Evolutionary conservation across 2,888 invertebrate species (phyloP).

Genomic region (Scaeva pyrastri): DNA sequence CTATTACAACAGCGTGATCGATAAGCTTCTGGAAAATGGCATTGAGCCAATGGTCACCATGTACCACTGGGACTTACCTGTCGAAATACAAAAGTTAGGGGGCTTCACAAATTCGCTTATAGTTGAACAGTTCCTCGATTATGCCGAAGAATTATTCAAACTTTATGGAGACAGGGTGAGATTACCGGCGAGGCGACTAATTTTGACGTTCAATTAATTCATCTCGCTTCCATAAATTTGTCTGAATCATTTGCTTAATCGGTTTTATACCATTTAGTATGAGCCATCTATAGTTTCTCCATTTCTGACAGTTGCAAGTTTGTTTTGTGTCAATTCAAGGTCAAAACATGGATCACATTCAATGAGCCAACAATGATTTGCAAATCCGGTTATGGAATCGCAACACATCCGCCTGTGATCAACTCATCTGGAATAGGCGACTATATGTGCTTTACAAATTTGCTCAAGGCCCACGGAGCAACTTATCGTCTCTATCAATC

Average conservation of each 20-base stretch:
- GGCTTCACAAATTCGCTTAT: slow-evolving; percentile 84
- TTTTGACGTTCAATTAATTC: not conserved
- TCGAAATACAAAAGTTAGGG: slow-evolving; percentile 85
- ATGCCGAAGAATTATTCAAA: slow-evolving; percentile 84
- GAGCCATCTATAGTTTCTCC: not conserved
- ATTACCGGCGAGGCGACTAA: too few species aligned
- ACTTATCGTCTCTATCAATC: slow-evolving; percentile 84
- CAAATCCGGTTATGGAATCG: slow-evolving; percentile 84
- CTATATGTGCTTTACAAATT: slow-evolving; percentile 85
- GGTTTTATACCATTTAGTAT: not conserved
- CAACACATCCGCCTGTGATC: slow-evolving; percentile 80
- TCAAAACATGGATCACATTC: slow-evolving; percentile 60
- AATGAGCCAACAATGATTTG: slow-evolving; percentile 85
- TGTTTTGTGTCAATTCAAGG: not conserved
- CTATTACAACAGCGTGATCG: slow-evolving; percentile 88
- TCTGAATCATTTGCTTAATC: too few species aligned
- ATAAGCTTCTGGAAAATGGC: slow-evolving; percentile 86
- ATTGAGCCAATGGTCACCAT: slow-evolving; percentile 87
- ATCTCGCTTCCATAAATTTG: not conserved
- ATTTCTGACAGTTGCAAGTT: too few species aligned
- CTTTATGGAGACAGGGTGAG: slow-evolving; percentile 84
- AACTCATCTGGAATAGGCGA: slow-evolving; percentile 84
- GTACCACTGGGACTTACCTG: slow-evolving; percentile 86
- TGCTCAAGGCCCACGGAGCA: slow-evolving; percentile 77
- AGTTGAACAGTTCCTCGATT: slow-evolving; percentile 84